Evolutionary conservation across 2,113 vertebrate species (phyloP), one percentile per base, ranked within the genome.

Genomic region (Phylloscopus trochiloides): DNA sequence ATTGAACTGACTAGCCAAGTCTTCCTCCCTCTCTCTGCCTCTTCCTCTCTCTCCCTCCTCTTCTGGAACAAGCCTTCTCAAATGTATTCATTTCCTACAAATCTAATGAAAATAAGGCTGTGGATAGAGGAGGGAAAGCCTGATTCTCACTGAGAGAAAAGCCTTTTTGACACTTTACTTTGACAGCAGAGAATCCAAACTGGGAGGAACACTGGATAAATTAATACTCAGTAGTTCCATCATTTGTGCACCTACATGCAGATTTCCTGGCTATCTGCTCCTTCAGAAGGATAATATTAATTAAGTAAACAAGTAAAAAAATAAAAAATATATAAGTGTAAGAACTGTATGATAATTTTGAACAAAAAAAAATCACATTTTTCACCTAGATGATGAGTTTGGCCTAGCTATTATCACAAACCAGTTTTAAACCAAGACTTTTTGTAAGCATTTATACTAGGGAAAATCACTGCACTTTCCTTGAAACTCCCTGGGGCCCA

Each of bases 281-380:
- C 14, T 78, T 70, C 42, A 51, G 12, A 70, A 24, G 54, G 4
- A 10, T 36, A n/a, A 32, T 54, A n/a, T 13, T 34, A 50, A 62
- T 52, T 32, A 62, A 51, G 14, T 15, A 74, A 63, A 45, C 9
- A 52, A 51, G 10, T 47, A 6, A 22, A 45, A 16, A 12, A 45
- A 28, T 38, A 28, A 29, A 0, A 52, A 9, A 51, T 3, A 1
- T 3, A 11, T 11, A 4, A 17, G 3, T 34, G 13, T 28, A 58
- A 72, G 13, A 54, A 70, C 19, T 8, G 1, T 28, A 28, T 20
- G 7, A 0, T 26, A 14, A 17, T 36, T 78, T 31, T 38, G 36
- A 8, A 52, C 7, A 29, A 25, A 50, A 47, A 43, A 40, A n/a
- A 22, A 6, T 42, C 19, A 36, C 2, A 26, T 4, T 70, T 66